Evolutionary conservation across 64 coral and sea anemone species (phyloP).

Genomic region (Porites lutea): DNA sequence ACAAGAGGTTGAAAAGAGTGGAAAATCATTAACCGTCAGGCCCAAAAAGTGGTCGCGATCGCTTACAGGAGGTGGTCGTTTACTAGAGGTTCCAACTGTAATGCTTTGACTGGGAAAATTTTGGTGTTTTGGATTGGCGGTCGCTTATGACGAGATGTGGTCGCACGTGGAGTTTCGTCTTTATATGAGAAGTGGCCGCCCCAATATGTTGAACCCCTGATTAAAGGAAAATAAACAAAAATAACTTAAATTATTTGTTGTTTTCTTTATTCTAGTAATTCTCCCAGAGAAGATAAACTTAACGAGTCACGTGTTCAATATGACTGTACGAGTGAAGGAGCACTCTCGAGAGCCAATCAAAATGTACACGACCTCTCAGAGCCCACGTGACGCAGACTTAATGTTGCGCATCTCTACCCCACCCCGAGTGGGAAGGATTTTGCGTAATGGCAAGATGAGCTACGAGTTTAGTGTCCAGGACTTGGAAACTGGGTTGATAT

Average conservation of each 20-base stretch:
- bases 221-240: too few relatives aligned
- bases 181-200: too few relatives aligned
- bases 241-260: neutral
- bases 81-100: too few relatives aligned
- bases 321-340: constrained; percentile 83
- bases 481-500: constrained; percentile 74
- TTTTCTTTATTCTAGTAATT: constrained; percentile 52
- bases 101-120: too few relatives aligned
- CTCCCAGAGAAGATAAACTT: constrained; percentile 10
- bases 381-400: constrained; percentile 26
- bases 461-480: constrained; percentile 79
- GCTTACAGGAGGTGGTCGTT: too few relatives aligned
- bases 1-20: too few relatives aligned
- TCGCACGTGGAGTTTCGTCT: too few relatives aligned
- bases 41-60: too few relatives aligned
- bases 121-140: too few relatives aligned
- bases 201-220: too few relatives aligned
- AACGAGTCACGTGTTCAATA: constrained; percentile 54
- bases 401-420: constrained; percentile 65
- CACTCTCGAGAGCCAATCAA: constrained; percentile 74
- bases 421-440: constrained; percentile 83
- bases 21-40: too few relatives aligned
- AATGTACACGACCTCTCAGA: constrained; percentile 27
- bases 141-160: too few relatives aligned
- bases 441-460: constrained; percentile 66